Conservation (phyloP, 2,888 invertebrate species). For the Cecidostiba fungosa region DNA sequence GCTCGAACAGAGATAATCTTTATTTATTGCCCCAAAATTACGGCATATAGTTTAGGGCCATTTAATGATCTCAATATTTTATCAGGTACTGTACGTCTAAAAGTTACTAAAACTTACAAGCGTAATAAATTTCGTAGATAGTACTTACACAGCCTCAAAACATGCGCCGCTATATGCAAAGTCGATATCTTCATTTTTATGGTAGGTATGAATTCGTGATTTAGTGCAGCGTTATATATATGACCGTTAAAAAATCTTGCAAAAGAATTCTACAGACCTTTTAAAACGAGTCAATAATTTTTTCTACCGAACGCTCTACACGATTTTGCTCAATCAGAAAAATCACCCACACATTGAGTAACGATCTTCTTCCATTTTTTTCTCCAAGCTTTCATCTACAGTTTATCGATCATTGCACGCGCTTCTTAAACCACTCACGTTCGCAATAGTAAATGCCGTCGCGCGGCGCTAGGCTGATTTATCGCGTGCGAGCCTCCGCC, state of each 20-base stretch:
- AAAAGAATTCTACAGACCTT: not conserved
- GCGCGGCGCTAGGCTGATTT: conserved; percentile 5
- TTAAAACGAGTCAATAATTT: not conserved
- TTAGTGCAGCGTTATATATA: conserved; percentile 10
- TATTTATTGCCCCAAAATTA: not conserved
- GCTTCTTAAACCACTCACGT: conserved; percentile 45
- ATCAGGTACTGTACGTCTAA: not conserved
- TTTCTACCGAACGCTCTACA: not conserved
- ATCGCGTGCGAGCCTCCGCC: not conserved
- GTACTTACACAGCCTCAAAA: not conserved
- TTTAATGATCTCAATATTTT: not conserved
- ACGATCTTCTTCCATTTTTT: not conserved
- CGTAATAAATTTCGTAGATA: conserved; percentile 2
- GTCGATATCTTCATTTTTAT: conserved; percentile 26
- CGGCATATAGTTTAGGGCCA: not conserved
- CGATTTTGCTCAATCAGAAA: not conserved
- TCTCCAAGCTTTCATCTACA: not conserved
- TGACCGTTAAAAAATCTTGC: not conserved
- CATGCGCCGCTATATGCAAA: not conserved
- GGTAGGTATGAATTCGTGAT: not conserved
- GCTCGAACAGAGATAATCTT: not conserved
- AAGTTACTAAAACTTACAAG: not conserved
- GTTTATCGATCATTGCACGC: conserved; percentile 20
- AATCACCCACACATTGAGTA: not conserved
- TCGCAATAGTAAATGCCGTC: conserved; percentile 36